Conservation (phyloP, 2,797 vertebrate species). For the Graptemys geographica region DNA sequence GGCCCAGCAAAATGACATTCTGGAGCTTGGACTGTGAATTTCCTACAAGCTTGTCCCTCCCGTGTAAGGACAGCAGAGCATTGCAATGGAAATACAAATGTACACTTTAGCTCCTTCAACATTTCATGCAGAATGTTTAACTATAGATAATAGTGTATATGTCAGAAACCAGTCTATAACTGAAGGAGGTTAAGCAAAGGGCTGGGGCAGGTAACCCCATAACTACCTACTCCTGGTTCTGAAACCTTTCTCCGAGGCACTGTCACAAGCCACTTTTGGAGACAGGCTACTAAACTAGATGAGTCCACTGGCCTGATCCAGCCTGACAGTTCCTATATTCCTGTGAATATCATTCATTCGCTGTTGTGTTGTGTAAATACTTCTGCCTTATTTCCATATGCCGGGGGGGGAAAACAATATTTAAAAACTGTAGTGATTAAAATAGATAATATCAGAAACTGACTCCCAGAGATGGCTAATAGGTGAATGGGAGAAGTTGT, state of each 20-base stretch:
- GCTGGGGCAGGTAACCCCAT: rapidly evolving
- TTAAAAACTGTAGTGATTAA: not conserved
- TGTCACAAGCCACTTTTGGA: not conserved
- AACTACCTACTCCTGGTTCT: not conserved
- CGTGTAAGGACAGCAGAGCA: not conserved
- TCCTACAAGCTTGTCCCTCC: rapidly evolving
- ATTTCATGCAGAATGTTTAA: not conserved
- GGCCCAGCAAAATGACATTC: rapidly evolving
- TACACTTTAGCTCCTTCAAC: not conserved
- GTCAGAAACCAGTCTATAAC: not conserved
- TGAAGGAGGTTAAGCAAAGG: rapidly evolving
- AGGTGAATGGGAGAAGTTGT: not conserved
- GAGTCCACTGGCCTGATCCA: not conserved
- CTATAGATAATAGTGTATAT: not conserved
- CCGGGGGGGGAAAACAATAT: not conserved
- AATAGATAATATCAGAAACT: not conserved
- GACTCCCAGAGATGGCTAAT: not conserved
- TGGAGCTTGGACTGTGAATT: not conserved
- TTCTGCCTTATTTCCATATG: not conserved
- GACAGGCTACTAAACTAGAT: rapidly evolving
- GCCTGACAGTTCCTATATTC: rapidly evolving
- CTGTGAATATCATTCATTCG: not conserved
- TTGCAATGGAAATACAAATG: not conserved
- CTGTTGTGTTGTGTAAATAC: rapidly evolving
- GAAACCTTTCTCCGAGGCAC: not conserved